phyloP scores from a whole-genome alignment of 2,888 invertebrate species.

The Synergus laeviventris region DNA sequence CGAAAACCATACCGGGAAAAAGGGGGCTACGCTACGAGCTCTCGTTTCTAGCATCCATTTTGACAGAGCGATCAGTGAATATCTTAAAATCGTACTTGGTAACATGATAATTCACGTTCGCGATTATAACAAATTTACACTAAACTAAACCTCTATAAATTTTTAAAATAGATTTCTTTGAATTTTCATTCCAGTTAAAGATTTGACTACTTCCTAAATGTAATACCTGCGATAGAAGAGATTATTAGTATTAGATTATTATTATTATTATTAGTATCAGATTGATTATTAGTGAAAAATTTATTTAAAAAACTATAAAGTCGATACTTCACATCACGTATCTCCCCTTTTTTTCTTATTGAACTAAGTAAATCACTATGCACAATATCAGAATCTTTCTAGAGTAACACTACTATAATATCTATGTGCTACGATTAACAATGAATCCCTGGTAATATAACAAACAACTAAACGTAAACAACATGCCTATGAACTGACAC shows the following conservation, averaged over 20 bases:
- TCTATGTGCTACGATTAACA: neutral
- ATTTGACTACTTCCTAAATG: neutral
- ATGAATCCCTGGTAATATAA: neutral
- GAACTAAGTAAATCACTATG: neutral
- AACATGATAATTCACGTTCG: neutral
- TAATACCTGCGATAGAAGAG: neutral
- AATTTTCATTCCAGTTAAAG: neutral
- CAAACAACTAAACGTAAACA: neutral
- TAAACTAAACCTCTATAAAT: neutral
- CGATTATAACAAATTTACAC: neutral
- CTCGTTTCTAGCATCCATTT: neutral
- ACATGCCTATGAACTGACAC: neutral
- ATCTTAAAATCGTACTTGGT: neutral
- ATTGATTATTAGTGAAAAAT: neutral
- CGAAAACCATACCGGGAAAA: neutral
- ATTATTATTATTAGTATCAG: no score
- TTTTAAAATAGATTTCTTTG: neutral
- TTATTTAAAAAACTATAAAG: conserved; percentile 30
- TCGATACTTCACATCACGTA: conserved; percentile 1
- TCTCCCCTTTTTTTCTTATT: neutral
- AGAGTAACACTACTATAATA: neutral
- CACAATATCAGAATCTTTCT: neutral
- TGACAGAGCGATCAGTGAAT: neutral
- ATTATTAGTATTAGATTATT: no score
- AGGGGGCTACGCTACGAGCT: conserved; percentile 1